phyloP scores from a whole-genome alignment of 1,140 invertebrate genomes.

The Lepidotrigona ventralis region DNA sequence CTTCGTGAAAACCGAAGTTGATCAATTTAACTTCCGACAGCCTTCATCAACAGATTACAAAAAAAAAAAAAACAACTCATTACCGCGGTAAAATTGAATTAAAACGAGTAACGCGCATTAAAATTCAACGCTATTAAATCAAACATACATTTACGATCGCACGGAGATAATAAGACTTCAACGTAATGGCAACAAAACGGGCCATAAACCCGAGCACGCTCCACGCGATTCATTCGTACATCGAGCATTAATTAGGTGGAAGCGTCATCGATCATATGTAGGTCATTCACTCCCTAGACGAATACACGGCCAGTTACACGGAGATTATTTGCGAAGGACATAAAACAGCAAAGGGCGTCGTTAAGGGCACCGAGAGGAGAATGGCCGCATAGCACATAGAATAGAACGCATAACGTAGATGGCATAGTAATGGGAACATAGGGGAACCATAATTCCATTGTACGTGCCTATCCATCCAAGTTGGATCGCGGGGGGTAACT shows the following conservation, averaged over 20 bases:
- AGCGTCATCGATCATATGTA: constrained; percentile 36
- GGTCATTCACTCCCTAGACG: constrained; percentile 24
- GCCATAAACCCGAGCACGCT: not conserved
- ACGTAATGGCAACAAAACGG: not conserved
- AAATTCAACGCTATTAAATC: not conserved
- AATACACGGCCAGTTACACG: constrained; percentile 24
- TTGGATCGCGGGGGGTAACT: constrained; percentile 36
- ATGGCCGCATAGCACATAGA: not conserved
- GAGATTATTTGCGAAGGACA: constrained; percentile 55
- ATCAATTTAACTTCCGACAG: too few relatives aligned
- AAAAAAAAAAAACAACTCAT: too few relatives aligned
- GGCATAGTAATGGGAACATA: constrained; percentile 69
- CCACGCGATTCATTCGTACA: not conserved
- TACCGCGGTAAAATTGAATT: not conserved
- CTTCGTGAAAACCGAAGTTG: too few relatives aligned
- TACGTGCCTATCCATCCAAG: constrained; percentile 60
- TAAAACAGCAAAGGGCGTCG: constrained; percentile 25
- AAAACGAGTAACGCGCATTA: not conserved
- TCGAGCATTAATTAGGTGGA: constrained; percentile 43
- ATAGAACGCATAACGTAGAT: constrained; percentile 49
- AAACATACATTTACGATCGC: not conserved
- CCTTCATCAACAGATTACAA: too few relatives aligned
- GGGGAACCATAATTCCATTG: constrained; percentile 74
- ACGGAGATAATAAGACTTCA: not conserved
- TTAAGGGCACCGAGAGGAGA: constrained; percentile 26